Conservation (phyloP, 2,797 vertebrate species). For the Nannoperca obscura region DNA sequence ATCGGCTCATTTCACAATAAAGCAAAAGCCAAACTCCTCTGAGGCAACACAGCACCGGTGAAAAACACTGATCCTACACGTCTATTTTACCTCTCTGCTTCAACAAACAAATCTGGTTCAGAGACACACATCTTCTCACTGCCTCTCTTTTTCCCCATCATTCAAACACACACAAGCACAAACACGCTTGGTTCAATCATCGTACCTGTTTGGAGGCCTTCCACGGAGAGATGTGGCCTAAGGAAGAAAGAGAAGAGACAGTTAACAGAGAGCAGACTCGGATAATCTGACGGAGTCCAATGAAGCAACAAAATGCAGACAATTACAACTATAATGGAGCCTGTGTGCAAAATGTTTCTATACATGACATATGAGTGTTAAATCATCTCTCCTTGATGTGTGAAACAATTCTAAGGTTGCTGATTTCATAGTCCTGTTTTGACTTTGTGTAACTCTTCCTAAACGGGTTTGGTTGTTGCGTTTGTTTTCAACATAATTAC, state of each 20-base stretch:
- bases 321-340: background rate
- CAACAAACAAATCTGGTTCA: conserved; percentile 39
- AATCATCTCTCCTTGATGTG: conserved; percentile 10
- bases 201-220: conserved; percentile 97
- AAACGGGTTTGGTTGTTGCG: conserved; percentile 70
- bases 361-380: background rate
- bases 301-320: conserved; percentile 16
- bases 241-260: conserved; percentile 74
- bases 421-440: conserved; percentile 54
- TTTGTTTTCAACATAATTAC: conserved; percentile 85
- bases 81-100: conserved; percentile 29
- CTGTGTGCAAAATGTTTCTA: background rate
- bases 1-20: conserved; percentile 50
- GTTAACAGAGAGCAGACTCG: conserved; percentile 51
- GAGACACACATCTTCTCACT: conserved; percentile 15
- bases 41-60: conserved; percentile 14
- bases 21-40: conserved; percentile 42
- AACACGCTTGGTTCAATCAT: conserved; percentile 16
- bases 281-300: conserved; percentile 3
- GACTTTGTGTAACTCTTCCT: conserved; percentile 64
- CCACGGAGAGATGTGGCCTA: conserved; percentile 98
- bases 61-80: conserved; percentile 41
- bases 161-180: conserved; percentile 16
- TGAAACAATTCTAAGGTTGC: conserved; percentile 18
- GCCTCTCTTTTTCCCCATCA: background rate